Percentiles rank a stretch among this genome's conserved stretches.
Conservation (phyloP, 1,140 invertebrate species). For the Drosophila willistoni region DNA sequence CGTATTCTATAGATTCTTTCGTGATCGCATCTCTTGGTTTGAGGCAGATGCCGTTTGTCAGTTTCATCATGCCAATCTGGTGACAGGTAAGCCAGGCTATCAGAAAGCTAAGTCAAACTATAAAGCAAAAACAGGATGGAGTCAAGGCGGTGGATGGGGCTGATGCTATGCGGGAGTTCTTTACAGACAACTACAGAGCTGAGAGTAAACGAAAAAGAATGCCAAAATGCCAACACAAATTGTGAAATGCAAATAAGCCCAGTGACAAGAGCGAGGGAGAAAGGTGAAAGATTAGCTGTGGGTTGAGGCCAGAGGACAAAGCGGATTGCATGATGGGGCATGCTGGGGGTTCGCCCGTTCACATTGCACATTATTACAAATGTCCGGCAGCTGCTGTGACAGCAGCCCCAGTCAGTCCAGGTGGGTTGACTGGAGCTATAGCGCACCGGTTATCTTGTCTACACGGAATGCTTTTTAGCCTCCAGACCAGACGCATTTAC, state of each 20-base stretch:
- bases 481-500: slow-evolving; percentile 6
- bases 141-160: neutral
- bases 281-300: slow-evolving; percentile 3
- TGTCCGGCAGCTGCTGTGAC: slow-evolving; percentile 65
- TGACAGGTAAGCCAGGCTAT: slow-evolving; percentile 85
- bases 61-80: slow-evolving; percentile 90
- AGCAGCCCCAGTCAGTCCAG: slow-evolving; percentile 10
- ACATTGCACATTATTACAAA: slow-evolving; percentile 65
- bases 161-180: neutral
- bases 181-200: too few relatives aligned
- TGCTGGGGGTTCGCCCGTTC: neutral
- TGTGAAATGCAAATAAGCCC: slow-evolving; percentile 74
- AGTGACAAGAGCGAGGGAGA: slow-evolving; percentile 29
- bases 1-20: slow-evolving; percentile 91
- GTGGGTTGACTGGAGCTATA: neutral
- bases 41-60: slow-evolving; percentile 91
- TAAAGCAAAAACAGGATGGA: slow-evolving; percentile 23
- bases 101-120: slow-evolving; percentile 37
- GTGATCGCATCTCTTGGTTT: slow-evolving; percentile 90
- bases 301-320: neutral
- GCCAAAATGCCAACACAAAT: slow-evolving; percentile 51
- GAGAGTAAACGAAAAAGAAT: slow-evolving; percentile 32
- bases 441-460: slow-evolving; percentile 28
- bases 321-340: neutral
- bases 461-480: slow-evolving; percentile 30